Evolutionary conservation across 2,888 invertebrate genomes (phyloP), one percentile per base, ranked within the genome.

Genomic region (Thelaira solivaga): DNA sequence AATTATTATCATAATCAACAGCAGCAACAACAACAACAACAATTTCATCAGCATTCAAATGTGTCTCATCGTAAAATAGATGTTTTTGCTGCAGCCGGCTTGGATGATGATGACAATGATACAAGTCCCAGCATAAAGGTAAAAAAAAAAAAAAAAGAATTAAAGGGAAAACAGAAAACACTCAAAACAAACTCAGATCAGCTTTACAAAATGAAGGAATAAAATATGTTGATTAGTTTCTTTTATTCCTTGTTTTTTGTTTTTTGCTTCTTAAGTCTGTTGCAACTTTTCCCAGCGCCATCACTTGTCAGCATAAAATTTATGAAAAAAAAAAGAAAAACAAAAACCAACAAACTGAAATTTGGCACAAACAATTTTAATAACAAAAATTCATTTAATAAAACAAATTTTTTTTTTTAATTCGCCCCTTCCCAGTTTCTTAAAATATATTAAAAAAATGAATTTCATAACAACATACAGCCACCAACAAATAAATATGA

Each of bases 111-210:
- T 53, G 76, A 79, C 76, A 79, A 79, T 41, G 71, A 79, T 43
- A 78, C 78, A 51, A 78, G 78, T 71, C 78, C 78, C 49, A 78
- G 78, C 10, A 78, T 78, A 67, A 78, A 78, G 78, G 78, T 78
- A 74, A 74, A 68, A 22, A 6, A 4, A 34, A 13, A 45, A 18
- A 45, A 29, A 43, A 22, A 18, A 24, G 7, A 11, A n/a, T n/a
- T n/a, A n/a, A n/a, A n/a, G n/a, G n/a, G n/a, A n/a, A n/a, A n/a
- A n/a, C n/a, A n/a, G n/a, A n/a, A n/a, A n/a, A n/a, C n/a, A n/a
- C n/a, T n/a, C n/a, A 26, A 13, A 41, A 16, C 1, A 24, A 29
- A n/a, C 16, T 18, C n/a, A 1, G 16, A 16, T 8, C 16, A n/a
- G 3, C 20, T 24, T 24, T 24, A 4, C 13, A 29, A 43, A 10